phyloP scores from a whole-genome alignment of 2,888 invertebrate genomes.

The Drosophila limbata region DNA sequence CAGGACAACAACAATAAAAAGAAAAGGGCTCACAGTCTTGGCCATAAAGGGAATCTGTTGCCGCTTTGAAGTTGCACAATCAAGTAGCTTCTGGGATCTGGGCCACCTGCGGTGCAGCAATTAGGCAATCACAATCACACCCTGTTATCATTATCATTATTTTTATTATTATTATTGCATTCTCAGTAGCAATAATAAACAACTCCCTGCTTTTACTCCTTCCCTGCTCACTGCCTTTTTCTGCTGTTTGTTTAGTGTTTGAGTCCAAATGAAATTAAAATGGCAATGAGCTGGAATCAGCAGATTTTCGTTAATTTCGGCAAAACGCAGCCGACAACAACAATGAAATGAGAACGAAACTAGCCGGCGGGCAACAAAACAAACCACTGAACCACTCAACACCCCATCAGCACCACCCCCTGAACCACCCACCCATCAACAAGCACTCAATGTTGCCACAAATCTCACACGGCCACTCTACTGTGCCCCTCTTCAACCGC shows the following conservation, averaged over 20 bases:
- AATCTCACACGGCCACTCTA: constrained; percentile 48
- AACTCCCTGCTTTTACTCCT: constrained; percentile 5
- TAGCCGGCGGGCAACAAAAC: constrained; percentile 11
- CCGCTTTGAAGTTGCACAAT: constrained; percentile 79
- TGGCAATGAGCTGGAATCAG: constrained; percentile 86
- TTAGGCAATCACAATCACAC: constrained; percentile 54
- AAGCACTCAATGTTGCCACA: constrained; percentile 32
- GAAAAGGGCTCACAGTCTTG: constrained; percentile 35
- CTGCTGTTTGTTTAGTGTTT: constrained; percentile 81
- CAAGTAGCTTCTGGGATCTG: constrained; percentile 49
- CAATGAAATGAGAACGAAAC: constrained; percentile 15
- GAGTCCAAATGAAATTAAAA: constrained; percentile 84
- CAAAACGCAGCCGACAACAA: constrained; percentile 54
- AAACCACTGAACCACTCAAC: constrained; percentile 10
- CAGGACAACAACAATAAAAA: constrained; percentile 40
- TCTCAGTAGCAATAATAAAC: constrained; percentile 55
- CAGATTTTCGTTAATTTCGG: constrained; percentile 84
- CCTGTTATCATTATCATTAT: constrained; percentile 34
- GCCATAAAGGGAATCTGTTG: constrained; percentile 21
- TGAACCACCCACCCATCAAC: constrained; percentile 12
- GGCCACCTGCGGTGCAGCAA: constrained; percentile 76
- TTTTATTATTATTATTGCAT: constrained; percentile 49
- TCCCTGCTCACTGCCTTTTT: constrained; percentile 3
- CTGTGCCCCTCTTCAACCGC: background rate
- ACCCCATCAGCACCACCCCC: constrained; percentile 2